These are phyloP conservation scores for Okamejei kenojei DNA, from an alignment of 2,797 vertebrate species.

Conservation along the genomic window DNA sequence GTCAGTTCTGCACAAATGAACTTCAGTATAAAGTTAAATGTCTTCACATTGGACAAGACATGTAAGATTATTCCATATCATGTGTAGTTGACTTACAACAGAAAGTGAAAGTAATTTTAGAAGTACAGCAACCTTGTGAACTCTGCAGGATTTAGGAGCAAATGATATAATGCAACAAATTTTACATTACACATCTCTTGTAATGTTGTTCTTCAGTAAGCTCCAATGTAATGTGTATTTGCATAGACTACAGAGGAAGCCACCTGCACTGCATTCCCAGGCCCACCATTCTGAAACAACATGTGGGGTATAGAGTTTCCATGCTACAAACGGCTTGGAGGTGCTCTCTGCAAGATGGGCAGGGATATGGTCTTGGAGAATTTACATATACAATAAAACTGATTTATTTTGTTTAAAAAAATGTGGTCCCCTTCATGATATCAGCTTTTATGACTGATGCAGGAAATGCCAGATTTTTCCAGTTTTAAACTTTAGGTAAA, in stretches of 20 bases:
- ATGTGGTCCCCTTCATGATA: background rate
- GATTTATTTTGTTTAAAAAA: background rate
- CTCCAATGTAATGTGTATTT: background rate
- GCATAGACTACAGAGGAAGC: background rate
- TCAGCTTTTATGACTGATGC: background rate
- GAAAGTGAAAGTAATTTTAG: background rate
- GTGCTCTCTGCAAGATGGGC: background rate
- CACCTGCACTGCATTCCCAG: background rate
- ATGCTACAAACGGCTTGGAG: background rate
- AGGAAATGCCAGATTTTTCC: no score
- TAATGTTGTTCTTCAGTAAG: background rate
- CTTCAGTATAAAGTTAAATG: background rate
- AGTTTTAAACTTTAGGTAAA: no score
- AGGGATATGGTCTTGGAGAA: background rate
- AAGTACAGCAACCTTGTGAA: background rate
- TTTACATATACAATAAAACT: background rate
- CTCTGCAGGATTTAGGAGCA: background rate
- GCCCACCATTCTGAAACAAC: no score
- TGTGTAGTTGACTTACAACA: background rate
- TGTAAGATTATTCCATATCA: background rate
- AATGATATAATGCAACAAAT: background rate
- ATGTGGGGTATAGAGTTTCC: background rate
- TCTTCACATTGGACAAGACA: background rate
- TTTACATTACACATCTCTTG: background rate
- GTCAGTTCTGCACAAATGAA: background rate